Evolutionary conservation across 2,113 vertebrate species (phyloP).

Genomic region (Tragelaphus scriptus): DNA sequence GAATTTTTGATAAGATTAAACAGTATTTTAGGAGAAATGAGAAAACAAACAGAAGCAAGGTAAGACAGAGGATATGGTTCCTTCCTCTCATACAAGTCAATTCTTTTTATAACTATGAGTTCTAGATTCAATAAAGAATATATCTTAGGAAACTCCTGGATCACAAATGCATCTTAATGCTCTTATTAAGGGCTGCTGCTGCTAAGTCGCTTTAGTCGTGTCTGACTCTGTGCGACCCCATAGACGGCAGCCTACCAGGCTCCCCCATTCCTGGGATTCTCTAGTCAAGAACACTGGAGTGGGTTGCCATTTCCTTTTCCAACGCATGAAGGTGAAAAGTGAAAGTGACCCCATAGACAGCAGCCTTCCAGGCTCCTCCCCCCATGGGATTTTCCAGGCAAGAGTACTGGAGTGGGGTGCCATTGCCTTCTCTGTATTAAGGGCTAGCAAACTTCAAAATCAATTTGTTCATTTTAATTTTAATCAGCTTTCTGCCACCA

Average conservation of each 20-base stretch:
- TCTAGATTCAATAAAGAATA: neutral
- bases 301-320: too few species aligned
- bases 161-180: neutral
- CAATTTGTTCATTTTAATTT: constrained; percentile 22
- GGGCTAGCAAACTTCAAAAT: constrained; percentile 7
- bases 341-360: too few species aligned
- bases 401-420: too few species aligned
- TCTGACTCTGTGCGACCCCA: too few species aligned
- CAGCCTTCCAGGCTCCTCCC: too few species aligned
- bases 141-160: neutral
- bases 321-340: too few species aligned
- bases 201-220: too few species aligned
- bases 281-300: too few species aligned
- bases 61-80: neutral
- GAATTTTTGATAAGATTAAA: neutral
- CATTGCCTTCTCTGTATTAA: neutral
- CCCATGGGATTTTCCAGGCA: too few species aligned
- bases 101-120: neutral
- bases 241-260: too few species aligned
- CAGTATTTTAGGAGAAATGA: neutral
- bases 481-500: neutral
- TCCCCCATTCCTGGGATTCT: too few species aligned
- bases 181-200: neutral
- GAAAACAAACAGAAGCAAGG: neutral
- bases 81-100: neutral